These are phyloP conservation scores for Excalfactoria chinensis DNA, from an alignment of 2,113 vertebrate species.

Conservation along the genomic window DNA sequence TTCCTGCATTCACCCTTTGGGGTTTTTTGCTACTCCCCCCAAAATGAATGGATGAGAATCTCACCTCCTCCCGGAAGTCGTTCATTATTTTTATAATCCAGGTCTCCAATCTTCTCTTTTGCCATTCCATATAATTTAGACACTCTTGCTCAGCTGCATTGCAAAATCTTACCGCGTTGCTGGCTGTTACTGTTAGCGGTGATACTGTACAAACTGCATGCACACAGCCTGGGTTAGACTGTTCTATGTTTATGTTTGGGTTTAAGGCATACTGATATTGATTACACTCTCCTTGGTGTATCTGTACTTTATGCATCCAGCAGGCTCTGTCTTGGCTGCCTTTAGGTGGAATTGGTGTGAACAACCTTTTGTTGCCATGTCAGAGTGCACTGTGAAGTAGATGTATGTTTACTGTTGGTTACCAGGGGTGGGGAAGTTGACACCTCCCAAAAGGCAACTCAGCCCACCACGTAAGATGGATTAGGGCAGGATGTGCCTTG, in stretches of 20 bases:
- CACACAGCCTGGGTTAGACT: fast-evolving
- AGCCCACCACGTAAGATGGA: fast-evolving
- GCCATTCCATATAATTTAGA: not conserved
- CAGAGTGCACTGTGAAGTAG: not conserved
- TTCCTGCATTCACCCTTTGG: not conserved
- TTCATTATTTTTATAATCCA: not conserved
- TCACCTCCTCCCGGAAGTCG: not conserved
- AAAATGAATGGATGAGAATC: not conserved
- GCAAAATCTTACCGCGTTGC: fast-evolving
- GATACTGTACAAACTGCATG: fast-evolving
- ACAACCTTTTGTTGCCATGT: not conserved
- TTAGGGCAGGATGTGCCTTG: not conserved
- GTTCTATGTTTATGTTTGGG: not conserved
- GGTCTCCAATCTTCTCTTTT: not conserved
- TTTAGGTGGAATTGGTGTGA: not conserved
- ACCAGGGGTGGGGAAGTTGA: not conserved
- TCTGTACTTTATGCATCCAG: not conserved
- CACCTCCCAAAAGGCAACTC: not conserved
- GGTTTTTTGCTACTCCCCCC: not conserved
- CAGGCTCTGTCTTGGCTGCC: not conserved
- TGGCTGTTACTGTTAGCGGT: not conserved
- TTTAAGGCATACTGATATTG: not conserved
- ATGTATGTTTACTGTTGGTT: not conserved
- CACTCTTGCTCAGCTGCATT: not conserved
- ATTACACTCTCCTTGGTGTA: not conserved